phyloP scores from a whole-genome alignment of 2,797 vertebrate genomes.

The Tangara arthus region DNA sequence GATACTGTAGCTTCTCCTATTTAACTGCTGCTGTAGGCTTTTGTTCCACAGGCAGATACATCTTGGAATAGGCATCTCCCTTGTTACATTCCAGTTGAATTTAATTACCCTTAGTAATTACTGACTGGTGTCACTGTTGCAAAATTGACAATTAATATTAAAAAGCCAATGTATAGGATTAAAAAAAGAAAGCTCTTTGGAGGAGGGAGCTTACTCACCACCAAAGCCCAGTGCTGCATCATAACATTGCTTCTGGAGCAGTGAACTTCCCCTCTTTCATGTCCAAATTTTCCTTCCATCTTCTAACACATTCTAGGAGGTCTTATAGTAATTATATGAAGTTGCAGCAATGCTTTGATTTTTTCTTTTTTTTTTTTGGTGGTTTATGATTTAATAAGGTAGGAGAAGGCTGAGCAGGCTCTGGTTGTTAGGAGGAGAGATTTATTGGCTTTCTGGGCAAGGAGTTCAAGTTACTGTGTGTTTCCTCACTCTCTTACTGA shows the following conservation, averaged over 20 bases:
- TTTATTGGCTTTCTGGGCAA: constrained; percentile 6
- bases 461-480: neutral
- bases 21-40: neutral
- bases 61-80: neutral
- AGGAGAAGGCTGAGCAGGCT: neutral
- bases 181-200: neutral
- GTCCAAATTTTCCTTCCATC: neutral
- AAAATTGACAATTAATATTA: neutral
- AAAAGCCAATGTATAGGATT: neutral
- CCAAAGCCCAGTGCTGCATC: neutral
- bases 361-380: neutral
- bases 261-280: neutral
- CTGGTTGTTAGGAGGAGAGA: neutral
- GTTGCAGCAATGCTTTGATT: neutral
- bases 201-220: neutral
- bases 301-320: neutral
- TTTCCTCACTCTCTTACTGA: neutral
- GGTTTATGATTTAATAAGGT: constrained; percentile 22
- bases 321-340: neutral
- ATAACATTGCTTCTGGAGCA: neutral
- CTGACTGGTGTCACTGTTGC: neutral
- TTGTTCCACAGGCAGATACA: neutral
- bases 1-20: neutral
- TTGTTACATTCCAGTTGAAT: neutral
- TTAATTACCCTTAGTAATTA: neutral